Percentiles rank a stretch among this genome's conserved stretches.
phyloP scores from a whole-genome alignment of 2,113 vertebrate genomes.

The Archilochus colubris region DNA sequence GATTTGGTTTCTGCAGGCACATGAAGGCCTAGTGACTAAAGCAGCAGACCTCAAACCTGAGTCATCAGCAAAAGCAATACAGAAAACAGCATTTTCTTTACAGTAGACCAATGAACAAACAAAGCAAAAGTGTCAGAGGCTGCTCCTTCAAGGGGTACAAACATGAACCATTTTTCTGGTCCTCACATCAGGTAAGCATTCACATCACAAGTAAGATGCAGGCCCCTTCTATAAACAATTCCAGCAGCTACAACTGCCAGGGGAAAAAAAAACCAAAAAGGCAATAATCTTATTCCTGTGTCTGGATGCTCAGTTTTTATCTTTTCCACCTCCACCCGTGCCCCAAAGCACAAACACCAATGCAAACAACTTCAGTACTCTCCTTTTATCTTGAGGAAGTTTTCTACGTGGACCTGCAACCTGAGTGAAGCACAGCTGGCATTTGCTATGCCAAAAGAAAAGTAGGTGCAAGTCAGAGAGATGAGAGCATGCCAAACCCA shows the following conservation, averaged over 20 bases:
- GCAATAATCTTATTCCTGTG: background rate
- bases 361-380: background rate
- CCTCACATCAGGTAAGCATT: background rate
- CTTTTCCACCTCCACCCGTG: background rate
- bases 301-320: background rate
- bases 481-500: background rate
- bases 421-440: background rate
- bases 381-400: constrained; percentile 12
- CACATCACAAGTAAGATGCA: background rate
- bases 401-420: background rate
- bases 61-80: background rate
- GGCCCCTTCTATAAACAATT: background rate
- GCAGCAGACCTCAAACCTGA: constrained; percentile 13
- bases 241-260: background rate
- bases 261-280: background rate
- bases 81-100: background rate
- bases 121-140: background rate
- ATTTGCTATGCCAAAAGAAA: background rate
- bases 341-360: background rate
- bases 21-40: background rate
- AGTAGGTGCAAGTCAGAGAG: background rate
- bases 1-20: background rate
- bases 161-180: constrained; percentile 1
- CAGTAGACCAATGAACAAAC: background rate
- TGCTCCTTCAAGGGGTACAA: background rate